Conservation (phyloP, 2,113 vertebrate genomes). For the Notothenia coriiceps region DNA sequence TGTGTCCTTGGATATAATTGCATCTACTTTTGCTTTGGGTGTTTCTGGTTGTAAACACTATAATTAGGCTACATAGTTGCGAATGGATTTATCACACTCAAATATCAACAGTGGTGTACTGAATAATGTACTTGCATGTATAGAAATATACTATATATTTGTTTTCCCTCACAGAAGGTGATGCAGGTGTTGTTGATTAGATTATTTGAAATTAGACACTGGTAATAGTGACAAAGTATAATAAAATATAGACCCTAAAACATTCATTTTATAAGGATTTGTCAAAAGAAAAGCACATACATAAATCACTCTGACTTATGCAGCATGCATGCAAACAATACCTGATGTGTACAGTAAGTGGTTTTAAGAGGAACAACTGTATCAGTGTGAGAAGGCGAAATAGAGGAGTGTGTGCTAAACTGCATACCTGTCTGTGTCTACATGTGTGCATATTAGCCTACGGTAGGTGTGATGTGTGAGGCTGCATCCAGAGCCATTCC, state of each 20-base stretch:
- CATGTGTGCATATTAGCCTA: conserved; percentile 28
- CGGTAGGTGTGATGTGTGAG: conserved; percentile 41
- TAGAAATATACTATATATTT: neutral
- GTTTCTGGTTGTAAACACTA: conserved; percentile 31
- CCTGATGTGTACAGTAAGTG: neutral
- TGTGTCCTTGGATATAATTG: conserved; percentile 13
- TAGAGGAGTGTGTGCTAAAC: neutral
- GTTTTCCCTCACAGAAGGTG: conserved; percentile 10
- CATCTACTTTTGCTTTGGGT: conserved; percentile 38
- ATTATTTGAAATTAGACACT: neutral
- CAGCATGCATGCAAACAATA: neutral
- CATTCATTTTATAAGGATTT: neutral
- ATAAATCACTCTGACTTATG: neutral
- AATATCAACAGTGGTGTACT: conserved; percentile 43
- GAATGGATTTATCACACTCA: conserved; percentile 22
- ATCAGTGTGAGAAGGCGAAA: neutral
- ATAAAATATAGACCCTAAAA: neutral
- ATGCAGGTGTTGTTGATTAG: conserved; percentile 20
- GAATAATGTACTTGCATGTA: conserved; percentile 30
- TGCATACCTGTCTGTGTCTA: neutral
- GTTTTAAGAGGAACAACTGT: neutral
- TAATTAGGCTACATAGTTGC: conserved; percentile 38
- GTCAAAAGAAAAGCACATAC: neutral
- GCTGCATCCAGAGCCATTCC: conserved; percentile 50
- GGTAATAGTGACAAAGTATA: neutral